A percentile compares a stretch with the other conserved stretches of the same genome.
These are phyloP conservation scores for Gallinago nigripennis DNA, from an alignment of 2,797 vertebrate genomes.

Conservation along the genomic window DNA sequence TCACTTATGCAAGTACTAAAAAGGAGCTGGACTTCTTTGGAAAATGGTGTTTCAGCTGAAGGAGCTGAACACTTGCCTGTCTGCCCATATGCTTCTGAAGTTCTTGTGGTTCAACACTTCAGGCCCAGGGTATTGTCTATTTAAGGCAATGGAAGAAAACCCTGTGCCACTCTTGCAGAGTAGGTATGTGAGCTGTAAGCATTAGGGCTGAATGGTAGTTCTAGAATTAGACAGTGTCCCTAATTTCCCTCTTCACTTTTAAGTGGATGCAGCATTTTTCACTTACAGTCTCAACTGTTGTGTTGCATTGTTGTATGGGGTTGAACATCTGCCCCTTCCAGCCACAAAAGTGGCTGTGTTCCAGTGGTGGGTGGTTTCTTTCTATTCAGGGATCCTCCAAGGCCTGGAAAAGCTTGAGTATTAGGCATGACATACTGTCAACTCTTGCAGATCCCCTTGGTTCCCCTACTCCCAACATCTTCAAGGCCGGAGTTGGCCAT, in stretches of 20 bases:
- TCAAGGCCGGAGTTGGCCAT: neutral
- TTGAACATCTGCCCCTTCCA: slow-evolving; percentile 64
- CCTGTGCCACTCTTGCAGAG: neutral
- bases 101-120: neutral
- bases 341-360: slow-evolving; percentile 59
- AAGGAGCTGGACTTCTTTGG: neutral
- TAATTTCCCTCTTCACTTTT: slow-evolving; percentile 30
- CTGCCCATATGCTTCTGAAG: neutral
- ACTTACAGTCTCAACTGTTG: slow-evolving; percentile 14
- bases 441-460: neutral
- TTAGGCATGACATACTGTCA: neutral
- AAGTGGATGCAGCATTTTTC: slow-evolving; percentile 36
- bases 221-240: slow-evolving; percentile 48
- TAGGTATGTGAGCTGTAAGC: slow-evolving; percentile 12
- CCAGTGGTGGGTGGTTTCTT: slow-evolving; percentile 49
- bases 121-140: neutral
- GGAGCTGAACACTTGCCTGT: neutral
- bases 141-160: slow-evolving; percentile 20
- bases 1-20: neutral
- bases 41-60: neutral
- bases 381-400: slow-evolving; percentile 55
- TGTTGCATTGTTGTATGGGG: slow-evolving; percentile 36
- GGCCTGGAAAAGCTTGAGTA: slow-evolving; percentile 25
- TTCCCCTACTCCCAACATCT: neutral
- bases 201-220: neutral